Base-by-base conservation (phyloP, 2,113 vertebrate species). In the Collichthys lucidus region DNA sequence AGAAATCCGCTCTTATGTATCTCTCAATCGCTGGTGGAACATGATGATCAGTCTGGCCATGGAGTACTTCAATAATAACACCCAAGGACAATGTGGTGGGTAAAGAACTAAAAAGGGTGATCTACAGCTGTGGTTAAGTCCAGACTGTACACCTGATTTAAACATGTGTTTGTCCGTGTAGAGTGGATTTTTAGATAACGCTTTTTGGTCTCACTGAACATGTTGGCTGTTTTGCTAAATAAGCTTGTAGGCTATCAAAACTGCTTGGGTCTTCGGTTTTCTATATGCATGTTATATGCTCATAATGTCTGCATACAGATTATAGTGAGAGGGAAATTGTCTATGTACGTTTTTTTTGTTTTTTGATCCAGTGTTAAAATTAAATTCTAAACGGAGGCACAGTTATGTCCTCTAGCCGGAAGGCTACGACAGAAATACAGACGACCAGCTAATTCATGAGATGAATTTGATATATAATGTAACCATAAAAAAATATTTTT, bases 81-180 rank as follows among this genome's bases (percentile, higher is more conserved):
- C 93, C 4, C 91, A 91, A 66, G 95, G 95, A 53, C 95, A 96
- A 74, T 96, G 95, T 60, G 95, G 95, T 96, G 65, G 2, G 95
- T 91, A 35, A 14, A 52, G 4, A 44, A 82, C 35, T 2, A 11
- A 24, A 68, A 29, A 4, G 7, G 31, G 47, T 6, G 40, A 11
- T 62, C 5, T 5, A 35, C 5, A 0, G 16, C 26, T 53, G 26
- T 56, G 40, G 35, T 72, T 22, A 55, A n/a, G 22, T 74, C 10
- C 12, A 8, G 11, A 35, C 9, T 62, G 16, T 40, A 40, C 22
- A n/a, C 9, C 46, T 42, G 56, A 57, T 57, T 65, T 16, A 5
- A 3, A 0, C n/a, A 5, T 19, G 22, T 53, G 7, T 61, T 22
- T 52, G 56, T 16, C 6, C 22, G 2, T 70, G 57, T 66, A 8